Evolutionary conservation across 2,113 vertebrate species (phyloP), one percentile per base, ranked within the genome.

Genomic region (Oreochromis niloticus): DNA sequence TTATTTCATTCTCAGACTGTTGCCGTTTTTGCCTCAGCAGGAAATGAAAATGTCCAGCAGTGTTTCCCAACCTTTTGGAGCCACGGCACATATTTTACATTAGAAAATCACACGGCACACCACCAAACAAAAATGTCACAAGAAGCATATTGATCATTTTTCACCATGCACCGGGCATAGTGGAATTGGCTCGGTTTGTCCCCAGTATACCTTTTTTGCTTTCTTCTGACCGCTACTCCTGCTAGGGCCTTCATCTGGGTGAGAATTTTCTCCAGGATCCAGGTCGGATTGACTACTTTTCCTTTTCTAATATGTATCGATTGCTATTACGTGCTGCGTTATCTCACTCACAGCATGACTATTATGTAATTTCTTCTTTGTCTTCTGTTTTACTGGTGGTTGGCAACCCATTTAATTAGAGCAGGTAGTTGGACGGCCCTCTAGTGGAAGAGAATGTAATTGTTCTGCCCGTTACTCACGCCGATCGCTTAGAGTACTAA

Each of bases 261-360:
- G 24, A 16, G 56, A 30, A 30, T 57, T 5, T 30, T 30, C 24
- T 59, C 24, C 24, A 0, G 56, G 13, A 30, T 0, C n/a, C 24
- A 59, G 24, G 56, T 59, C 24, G 2, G 24, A 59, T 30, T 59
- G 24, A 59, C 56, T 7, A 59, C 56, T 1, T 59, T 30, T 0
- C 13, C 56, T 59, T 3, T 59, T 0, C 0, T 16, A 59, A 59
- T 2, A 59, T 59, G 4, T 0, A 59, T 30, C 56, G 30, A 2
- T 30, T 59, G 24, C 55, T 5, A 5, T 59, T 59, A 59, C 27
- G 9, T 0, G 7, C 56, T 30, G 56, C 54, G 2, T 30, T 30
- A 16, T 5, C 56, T 0, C 56, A 0, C 56, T 59, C 24, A 30
- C 56, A 59, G 27, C 24, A 5, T 59, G 24, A 59, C 0, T 7